phyloP scores from a whole-genome alignment of 2,888 invertebrate species.

The Rhagium mordax region DNA sequence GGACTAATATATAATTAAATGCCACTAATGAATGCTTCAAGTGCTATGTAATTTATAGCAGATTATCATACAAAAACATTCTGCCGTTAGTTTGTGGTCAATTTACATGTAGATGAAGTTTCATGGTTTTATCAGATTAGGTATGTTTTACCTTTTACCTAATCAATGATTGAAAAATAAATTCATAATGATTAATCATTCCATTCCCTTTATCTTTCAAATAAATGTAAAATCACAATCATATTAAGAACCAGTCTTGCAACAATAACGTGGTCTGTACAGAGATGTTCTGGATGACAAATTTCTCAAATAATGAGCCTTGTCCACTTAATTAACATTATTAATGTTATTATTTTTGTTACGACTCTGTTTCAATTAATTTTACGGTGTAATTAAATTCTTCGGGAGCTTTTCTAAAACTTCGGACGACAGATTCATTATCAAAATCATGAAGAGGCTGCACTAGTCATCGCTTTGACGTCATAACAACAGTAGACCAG shows the following conservation, averaged over 20 bases:
- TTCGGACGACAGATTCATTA: neutral
- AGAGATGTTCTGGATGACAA: neutral
- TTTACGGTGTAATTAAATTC: neutral
- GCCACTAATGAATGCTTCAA: too few relatives aligned
- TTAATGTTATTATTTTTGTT: neutral
- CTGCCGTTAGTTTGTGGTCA: too few relatives aligned
- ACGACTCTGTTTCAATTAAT: neutral
- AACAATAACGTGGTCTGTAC: neutral
- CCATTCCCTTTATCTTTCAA: too few relatives aligned
- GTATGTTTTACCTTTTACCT: too few relatives aligned
- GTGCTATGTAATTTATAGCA: too few relatives aligned
- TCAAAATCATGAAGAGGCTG: neutral
- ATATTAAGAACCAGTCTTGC: neutral
- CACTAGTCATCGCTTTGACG: neutral
- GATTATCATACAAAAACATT: too few relatives aligned
- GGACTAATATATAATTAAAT: too few relatives aligned
- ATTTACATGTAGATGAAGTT: too few relatives aligned
- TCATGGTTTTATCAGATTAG: too few relatives aligned
- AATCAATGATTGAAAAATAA: too few relatives aligned
- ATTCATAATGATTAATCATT: too few relatives aligned
- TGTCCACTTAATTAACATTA: neutral
- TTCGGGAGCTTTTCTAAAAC: neutral
- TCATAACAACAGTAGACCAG: neutral
- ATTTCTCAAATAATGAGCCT: neutral
- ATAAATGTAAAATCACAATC: too few relatives aligned